phyloP scores from a whole-genome alignment of 2,888 invertebrate genomes.

The Gari tellinella region DNA sequence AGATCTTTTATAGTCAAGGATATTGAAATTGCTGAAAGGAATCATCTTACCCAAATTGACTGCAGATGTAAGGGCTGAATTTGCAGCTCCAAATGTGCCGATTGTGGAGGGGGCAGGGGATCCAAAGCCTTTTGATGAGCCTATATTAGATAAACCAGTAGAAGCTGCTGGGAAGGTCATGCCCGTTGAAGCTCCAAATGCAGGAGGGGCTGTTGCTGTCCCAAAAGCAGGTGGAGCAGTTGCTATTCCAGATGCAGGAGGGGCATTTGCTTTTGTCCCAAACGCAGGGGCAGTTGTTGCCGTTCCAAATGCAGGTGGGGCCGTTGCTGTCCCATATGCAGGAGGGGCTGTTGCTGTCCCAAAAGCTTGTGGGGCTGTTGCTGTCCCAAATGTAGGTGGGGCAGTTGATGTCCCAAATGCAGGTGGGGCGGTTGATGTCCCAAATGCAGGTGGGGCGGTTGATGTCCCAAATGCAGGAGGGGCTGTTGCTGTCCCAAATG shows the following conservation, averaged over 20 bases:
- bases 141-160: background rate
- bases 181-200: slow-evolving; percentile 3
- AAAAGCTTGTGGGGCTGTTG: background rate
- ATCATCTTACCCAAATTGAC: too few species aligned
- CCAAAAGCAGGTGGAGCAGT: slow-evolving; percentile 1
- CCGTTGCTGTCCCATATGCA: background rate
- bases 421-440: background rate
- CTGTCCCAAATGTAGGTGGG: background rate
- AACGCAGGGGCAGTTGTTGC: background rate
- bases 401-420: background rate
- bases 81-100: background rate
- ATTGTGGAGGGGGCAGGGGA: too few species aligned
- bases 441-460: background rate
- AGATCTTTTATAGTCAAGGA: too few species aligned
- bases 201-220: background rate
- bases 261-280: background rate
- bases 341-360: slow-evolving; percentile 1
- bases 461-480: slow-evolving; percentile 2
- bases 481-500: background rate
- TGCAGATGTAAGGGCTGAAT: background rate
- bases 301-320: slow-evolving; percentile 8
- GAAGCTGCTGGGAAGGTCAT: background rate
- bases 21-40: too few species aligned
- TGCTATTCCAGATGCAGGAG: background rate
- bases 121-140: slow-evolving; percentile 1